Base-by-base conservation (phyloP, 2,888 invertebrate species). In the Leucania comma region DNA sequence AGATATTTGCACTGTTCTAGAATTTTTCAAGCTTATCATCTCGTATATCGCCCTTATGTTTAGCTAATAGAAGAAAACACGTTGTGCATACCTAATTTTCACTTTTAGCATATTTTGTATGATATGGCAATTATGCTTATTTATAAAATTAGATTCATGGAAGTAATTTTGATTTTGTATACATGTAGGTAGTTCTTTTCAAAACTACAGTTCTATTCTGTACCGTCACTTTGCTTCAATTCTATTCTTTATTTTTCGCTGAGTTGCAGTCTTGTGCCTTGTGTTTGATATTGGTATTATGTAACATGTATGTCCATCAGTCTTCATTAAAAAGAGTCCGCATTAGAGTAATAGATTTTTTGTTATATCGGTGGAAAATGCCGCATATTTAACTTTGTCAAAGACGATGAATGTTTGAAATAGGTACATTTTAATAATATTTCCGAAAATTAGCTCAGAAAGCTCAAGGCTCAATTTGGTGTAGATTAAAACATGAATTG, bases 1-100 rank as follows among this genome's bases (percentile, higher is more conserved):
- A 65, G 32, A 26, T 26, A 26, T 53, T 4, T 46, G 14, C 22
- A 61, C 60, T 56, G 50, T 66, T 58, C 29, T 65, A 29, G 29
- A 68, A 14, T 22, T 65, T 4, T 24, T 58, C 24, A 20, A 17
- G 10, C 12, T 20, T 10, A 24, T 9, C 17, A 29, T 46, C 26
- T 10, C 29, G 2, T 48, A 20, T 57, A 22, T 17, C 17, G 32
- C 14, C 8, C 9, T 9, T 48, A 29, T 9, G 20, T 12, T 12
- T 9, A 12, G 12, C n/a, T n/a, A 6, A 48, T n/a, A n/a, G 46
- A 17, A n/a, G 46, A 20, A 48, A 48, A 48, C 46, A n/a, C 2
- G 20, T 46, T 46, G 20, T n/a, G n/a, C 9, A 48, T 14, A 46
- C 20, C 17, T 46, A 20, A 20, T 20, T 48, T n/a, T 48, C 9